A percentile compares a stretch with the other conserved stretches of the same genome.
Evolutionary conservation across 2,888 invertebrate species (phyloP).

Genomic region (Drosophila suboccidentalis): DNA sequence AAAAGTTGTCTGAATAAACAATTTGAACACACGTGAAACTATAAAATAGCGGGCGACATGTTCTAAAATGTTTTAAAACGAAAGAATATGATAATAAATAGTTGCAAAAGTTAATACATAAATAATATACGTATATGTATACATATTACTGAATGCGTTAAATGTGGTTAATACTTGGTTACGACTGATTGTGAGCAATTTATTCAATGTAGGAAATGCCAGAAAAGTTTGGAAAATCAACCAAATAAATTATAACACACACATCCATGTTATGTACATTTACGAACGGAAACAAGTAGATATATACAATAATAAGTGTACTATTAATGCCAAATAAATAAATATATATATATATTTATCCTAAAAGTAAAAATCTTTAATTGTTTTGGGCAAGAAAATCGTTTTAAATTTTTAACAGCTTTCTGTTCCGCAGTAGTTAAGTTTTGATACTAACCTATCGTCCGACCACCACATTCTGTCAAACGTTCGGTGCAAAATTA

Average conservation of each 20-base stretch:
- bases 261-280: slow-evolving; percentile 38
- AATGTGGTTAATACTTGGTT: slow-evolving; percentile 49
- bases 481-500: too few relatives aligned
- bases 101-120: slow-evolving; percentile 30
- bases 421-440: too few relatives aligned
- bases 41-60: slow-evolving; percentile 40
- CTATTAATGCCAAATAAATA: slow-evolving; percentile 72
- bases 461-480: too few relatives aligned
- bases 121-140: slow-evolving; percentile 38
- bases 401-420: neutral
- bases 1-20: slow-evolving; percentile 18
- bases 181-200: slow-evolving; percentile 68
- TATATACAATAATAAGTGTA: slow-evolving; percentile 47
- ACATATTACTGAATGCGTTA: slow-evolving; percentile 39
- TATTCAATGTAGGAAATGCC: slow-evolving; percentile 34
- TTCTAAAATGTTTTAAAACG: slow-evolving; percentile 42
- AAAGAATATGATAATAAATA: slow-evolving; percentile 43
- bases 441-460: too few relatives aligned
- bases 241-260: slow-evolving; percentile 29
- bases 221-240: slow-evolving; percentile 37
- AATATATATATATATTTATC: slow-evolving; percentile 59
- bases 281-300: slow-evolving; percentile 34
- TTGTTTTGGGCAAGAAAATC: too few relatives aligned
- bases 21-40: slow-evolving; percentile 33
- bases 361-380: slow-evolving; percentile 14